Base-by-base conservation (phyloP, 2,888 invertebrate species). In the Theodoxus fluviatilis region DNA sequence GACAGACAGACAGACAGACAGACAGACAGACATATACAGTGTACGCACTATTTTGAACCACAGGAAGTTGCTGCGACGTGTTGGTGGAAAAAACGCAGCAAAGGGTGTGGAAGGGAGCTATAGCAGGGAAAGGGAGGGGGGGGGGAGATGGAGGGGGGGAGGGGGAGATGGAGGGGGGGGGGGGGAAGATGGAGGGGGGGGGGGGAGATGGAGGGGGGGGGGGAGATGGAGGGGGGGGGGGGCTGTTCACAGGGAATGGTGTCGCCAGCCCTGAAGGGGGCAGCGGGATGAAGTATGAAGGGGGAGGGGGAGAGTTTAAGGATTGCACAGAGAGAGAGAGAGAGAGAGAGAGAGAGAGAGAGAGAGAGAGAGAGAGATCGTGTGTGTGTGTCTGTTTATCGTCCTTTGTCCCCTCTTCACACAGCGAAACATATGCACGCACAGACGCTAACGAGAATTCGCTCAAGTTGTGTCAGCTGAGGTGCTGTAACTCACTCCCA, bases 311-410 rank as follows among this genome's bases (percentile, higher is more conserved):
- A 18, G 35, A 43, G 43, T 25, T 25, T 18, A 47, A 52, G 55
- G 35, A 15, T 18, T 12, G 37, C 47, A 55, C 28, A 67, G 38
- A 25, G 35, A 67, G 25, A 67, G 38, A 37, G 28, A 52, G 55
- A 65, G 28, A 55, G 28, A 52, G 65, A 52, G 6, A 65, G 65
- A 65, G 43, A 69, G 65, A 55, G 52, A 38, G 52, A 37, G 55
- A 57, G 70, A 38, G 28, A 43, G 47, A 59, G 6, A 55, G 35
- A 47, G 37, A 57, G 47, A 28, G 25, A 6, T n/a, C n/a, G n/a
- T n/a, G n/a, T n/a, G n/a, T n/a, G n/a, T n/a, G n/a, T n/a, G n/a
- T n/a, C n/a, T n/a, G n/a, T n/a, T n/a, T n/a, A n/a, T n/a, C n/a
- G n/a, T n/a, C n/a, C n/a, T n/a, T n/a, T n/a, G n/a, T n/a, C n/a